Conservation (phyloP, 30 jellyfish, hydroid and myxozoan genomes). For the Aurelia coerulea region DNA sequence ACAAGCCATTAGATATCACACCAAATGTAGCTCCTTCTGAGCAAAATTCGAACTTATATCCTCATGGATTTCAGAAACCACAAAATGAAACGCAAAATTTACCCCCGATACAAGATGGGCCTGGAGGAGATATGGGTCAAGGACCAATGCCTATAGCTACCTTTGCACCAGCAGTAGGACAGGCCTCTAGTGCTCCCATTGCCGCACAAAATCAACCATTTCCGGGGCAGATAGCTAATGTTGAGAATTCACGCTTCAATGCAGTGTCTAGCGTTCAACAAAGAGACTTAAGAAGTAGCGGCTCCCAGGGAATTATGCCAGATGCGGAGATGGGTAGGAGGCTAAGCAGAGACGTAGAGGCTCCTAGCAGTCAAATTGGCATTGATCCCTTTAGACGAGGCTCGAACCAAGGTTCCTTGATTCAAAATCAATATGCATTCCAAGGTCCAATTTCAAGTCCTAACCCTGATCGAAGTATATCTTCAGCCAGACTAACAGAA, state of each 20-base stretch:
- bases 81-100: not conserved
- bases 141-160: not conserved
- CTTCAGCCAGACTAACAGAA: not conserved
- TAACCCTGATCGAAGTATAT: conserved; percentile 10
- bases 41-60: not conserved
- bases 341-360: not conserved
- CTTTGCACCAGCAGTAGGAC: not conserved
- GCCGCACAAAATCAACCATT: not conserved
- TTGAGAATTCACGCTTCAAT: not conserved
- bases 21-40: not conserved
- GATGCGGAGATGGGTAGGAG: not conserved
- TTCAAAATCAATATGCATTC: conserved; percentile 46
- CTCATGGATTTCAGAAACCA: not conserved
- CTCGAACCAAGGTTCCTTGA: not conserved
- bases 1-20: not conserved
- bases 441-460: conserved; percentile 75
- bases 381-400: not conserved
- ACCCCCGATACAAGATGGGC: not conserved
- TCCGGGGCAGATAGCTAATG: not conserved
- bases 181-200: not conserved
- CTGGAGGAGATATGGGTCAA: not conserved
- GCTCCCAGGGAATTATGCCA: not conserved
- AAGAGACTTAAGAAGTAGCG: not conserved
- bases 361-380: conserved; percentile 1
- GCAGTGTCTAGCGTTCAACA: not conserved